phyloP scores from a whole-genome alignment of 1,140 invertebrate genomes.

The Pristionchus pacificus region DNA sequence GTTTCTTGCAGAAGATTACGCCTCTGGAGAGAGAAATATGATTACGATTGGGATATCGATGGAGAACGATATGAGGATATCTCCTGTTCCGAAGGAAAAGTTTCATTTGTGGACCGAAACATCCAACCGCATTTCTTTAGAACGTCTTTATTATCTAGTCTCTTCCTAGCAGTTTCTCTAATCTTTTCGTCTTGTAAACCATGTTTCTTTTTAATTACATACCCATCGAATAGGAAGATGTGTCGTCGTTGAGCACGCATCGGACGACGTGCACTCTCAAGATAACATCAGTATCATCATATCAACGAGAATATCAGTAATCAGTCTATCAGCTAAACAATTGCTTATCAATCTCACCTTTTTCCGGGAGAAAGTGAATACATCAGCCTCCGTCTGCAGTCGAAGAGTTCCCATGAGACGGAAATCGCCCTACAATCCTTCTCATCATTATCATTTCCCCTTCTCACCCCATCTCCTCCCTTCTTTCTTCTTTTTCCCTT shows the following conservation, averaged over 20 bases:
- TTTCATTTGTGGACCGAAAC: too few relatives aligned
- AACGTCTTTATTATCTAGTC: too few relatives aligned
- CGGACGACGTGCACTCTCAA: conserved; percentile 23
- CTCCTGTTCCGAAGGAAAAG: too few relatives aligned
- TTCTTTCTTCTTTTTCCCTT: not conserved
- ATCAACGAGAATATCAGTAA: conserved; percentile 1
- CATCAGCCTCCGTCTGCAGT: conserved; percentile 53
- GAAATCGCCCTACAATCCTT: conserved; percentile 44
- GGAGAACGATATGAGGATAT: too few relatives aligned
- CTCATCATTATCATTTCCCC: not conserved
- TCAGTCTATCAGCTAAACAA: not conserved
- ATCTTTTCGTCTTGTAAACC: too few relatives aligned
- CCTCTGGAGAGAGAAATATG: conserved; percentile 28
- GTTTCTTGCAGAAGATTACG: conserved; percentile 54
- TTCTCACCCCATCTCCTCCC: not conserved
- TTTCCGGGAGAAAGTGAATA: conserved; percentile 45
- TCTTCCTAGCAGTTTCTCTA: too few relatives aligned
- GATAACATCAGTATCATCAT: not conserved
- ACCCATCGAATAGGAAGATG: conserved; percentile 53
- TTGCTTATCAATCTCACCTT: conserved; percentile 24
- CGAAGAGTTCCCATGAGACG: conserved; percentile 46
- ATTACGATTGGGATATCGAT: too few relatives aligned
- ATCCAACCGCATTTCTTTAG: too few relatives aligned
- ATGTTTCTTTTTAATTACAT: too few relatives aligned
- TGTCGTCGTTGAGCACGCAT: conserved; percentile 44